Percentiles rank a stretch among this genome's conserved stretches.
phyloP scores from a whole-genome alignment of 2,797 vertebrate species.

The Trichosurus vulpecula region DNA sequence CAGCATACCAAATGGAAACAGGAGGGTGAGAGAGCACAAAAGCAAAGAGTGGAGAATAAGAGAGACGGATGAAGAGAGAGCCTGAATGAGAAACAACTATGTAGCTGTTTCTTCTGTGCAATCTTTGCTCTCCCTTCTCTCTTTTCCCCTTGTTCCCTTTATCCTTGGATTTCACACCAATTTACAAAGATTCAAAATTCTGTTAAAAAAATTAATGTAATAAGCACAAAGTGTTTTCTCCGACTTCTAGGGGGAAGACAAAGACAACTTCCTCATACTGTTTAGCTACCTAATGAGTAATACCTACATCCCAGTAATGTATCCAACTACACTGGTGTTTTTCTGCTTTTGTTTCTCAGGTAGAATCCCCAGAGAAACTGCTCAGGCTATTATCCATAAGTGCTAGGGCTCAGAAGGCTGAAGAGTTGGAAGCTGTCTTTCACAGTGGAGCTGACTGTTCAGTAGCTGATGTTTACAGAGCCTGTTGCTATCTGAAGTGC shows the following conservation, averaged over 20 bases:
- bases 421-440: background rate
- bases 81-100: background rate
- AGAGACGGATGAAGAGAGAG: background rate
- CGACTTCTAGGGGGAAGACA: background rate
- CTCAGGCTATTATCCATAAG: background rate
- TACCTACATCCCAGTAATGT: background rate
- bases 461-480: conserved; percentile 9
- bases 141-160: background rate
- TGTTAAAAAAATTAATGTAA: background rate
- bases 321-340: background rate
- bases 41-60: background rate
- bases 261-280: background rate
- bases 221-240: background rate
- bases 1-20: background rate
- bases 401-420: background rate
- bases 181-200: background rate
- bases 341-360: background rate
- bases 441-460: background rate
- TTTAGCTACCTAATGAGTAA: background rate
- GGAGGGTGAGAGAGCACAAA: background rate
- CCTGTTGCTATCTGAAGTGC: background rate
- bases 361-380: background rate
- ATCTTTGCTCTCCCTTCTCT: background rate
- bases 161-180: background rate
- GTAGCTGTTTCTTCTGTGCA: background rate